Conservation (phyloP, 2,888 invertebrate genomes). For the Heliconius sara region DNA sequence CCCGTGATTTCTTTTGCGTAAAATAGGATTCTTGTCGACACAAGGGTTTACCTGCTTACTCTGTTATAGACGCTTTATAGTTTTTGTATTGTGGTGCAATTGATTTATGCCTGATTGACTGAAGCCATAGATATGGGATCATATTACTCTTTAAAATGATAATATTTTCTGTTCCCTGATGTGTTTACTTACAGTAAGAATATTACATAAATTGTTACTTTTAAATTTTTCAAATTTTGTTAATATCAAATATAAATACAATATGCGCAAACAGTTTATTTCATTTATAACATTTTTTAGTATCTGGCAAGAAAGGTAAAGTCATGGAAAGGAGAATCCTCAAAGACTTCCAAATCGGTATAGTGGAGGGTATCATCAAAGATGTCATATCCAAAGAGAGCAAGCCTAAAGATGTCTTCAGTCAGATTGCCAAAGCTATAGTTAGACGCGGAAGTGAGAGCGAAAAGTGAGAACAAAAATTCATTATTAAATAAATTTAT, state of each 20-base stretch:
- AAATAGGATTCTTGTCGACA: too few species aligned
- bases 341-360: conserved; percentile 95
- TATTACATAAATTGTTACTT: too few species aligned
- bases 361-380: conserved; percentile 91
- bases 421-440: conserved; percentile 92
- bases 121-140: too few species aligned
- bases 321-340: conserved; percentile 93
- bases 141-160: too few species aligned
- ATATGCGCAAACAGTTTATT: not conserved
- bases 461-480: conserved; percentile 42
- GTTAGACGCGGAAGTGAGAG: conserved; percentile 84
- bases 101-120: too few species aligned
- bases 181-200: too few species aligned
- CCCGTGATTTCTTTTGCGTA: too few species aligned
- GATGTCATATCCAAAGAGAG: conserved; percentile 88
- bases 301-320: conserved; percentile 92
- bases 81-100: too few species aligned
- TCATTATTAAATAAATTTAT: not conserved
- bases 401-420: conserved; percentile 91
- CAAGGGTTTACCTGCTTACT: too few species aligned
- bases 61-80: too few species aligned
- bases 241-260: not conserved
- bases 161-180: too few species aligned
- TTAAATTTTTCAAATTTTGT: not conserved
- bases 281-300: conserved; percentile 64